Base-by-base conservation (phyloP, 1,140 invertebrate genomes). In the Leptinotarsa lineolata region DNA sequence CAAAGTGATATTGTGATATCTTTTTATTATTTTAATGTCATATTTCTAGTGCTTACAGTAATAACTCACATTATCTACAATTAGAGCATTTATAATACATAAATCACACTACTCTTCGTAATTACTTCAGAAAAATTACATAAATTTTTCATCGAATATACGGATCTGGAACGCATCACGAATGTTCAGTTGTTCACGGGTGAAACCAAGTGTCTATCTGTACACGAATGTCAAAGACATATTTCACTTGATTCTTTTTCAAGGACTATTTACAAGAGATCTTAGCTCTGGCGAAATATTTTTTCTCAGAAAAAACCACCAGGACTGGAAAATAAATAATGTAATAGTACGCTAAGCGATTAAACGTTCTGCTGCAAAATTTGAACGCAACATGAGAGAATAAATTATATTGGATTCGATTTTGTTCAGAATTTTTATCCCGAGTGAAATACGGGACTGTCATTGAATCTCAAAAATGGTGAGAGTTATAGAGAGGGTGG, bases 11-110 rank as follows among this genome's bases (percentile, higher is more conserved):
- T 77, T 59, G 80, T 81, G 78, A 80, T 78, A 78, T 81, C 79
- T 79, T 82, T 81, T 82, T 79, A 78, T 74, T 39, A 39, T 39
- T 39, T 74, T 78, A 81, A 81, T 78, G 74, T 76, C 73, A 78
- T 77, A 74, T 75, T 78, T 79, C 79, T 82, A 79, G 80, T 82
- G 79, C 81, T 82, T 82, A 82, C 78, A 80, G 72, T 82, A 81
- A 80, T 81, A 78, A 79, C 79, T 80, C 77, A 77, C 65, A 75
- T 75, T 82, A 82, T 82, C 81, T 81, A 82, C 80, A 82, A 79
- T 79, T 77, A 76, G 72, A 74, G 70, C 75, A 65, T 78, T 79
- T 79, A 77, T 79, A 69, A 80, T 80, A 80, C 79, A 80, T 77
- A 80, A 75, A 82, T 82, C 81, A 82, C 80, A 82, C 81, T 82